These are phyloP conservation scores for Bradypodion ventrale DNA, from an alignment of 2,797 vertebrate species.

Conservation along the genomic window DNA sequence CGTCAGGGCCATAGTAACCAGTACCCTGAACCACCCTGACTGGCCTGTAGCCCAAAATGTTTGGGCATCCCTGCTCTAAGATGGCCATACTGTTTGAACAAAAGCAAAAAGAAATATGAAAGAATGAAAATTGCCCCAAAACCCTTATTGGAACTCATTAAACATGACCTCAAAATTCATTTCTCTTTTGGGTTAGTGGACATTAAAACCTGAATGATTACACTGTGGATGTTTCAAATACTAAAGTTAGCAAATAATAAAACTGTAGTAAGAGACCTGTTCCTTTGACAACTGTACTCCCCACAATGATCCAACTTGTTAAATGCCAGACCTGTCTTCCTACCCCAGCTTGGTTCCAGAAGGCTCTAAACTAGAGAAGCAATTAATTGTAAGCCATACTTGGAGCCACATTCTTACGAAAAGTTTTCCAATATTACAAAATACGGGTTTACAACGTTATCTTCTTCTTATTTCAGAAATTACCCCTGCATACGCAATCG, in stretches of 20 bases:
- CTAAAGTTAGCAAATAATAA: neutral
- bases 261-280: neutral
- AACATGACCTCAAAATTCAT: neutral
- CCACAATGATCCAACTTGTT: neutral
- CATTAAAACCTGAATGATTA: neutral
- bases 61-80: neutral
- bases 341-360: neutral
- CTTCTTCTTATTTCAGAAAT: neutral
- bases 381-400: neutral
- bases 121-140: neutral
- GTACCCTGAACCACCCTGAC: too few relatives aligned
- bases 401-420: neutral
- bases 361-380: neutral
- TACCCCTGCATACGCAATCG: neutral
- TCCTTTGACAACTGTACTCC: neutral
- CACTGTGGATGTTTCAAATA: constrained; percentile 4
- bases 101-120: neutral
- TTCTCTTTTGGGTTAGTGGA: neutral
- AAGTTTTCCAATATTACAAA: neutral
- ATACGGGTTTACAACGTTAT: neutral
- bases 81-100: neutral
- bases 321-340: neutral
- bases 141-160: neutral
- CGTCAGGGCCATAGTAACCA: too few relatives aligned
- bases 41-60: too few relatives aligned